These are phyloP conservation scores for Cephus cinctus DNA, from an alignment of 1,140 invertebrate species.

Conservation along the genomic window DNA sequence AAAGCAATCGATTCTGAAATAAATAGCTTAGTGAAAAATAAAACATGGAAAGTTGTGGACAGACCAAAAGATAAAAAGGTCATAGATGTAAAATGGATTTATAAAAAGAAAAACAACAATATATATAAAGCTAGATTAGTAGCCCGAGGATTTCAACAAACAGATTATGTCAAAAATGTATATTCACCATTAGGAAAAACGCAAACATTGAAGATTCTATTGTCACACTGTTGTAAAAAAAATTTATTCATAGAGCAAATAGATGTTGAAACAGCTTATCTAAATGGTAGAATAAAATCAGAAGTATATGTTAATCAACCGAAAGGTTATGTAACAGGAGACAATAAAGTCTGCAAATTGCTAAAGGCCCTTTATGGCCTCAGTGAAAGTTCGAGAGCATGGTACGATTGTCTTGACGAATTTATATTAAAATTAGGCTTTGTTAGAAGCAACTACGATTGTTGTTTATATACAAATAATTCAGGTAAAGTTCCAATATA, in stretches of 20 bases:
- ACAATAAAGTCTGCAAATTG: constrained; percentile 28
- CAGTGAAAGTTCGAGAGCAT: constrained; percentile 24
- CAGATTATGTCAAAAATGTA: constrained; percentile 26
- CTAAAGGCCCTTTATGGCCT: constrained; percentile 36
- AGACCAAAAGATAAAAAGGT: constrained; percentile 27
- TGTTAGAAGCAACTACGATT: constrained; percentile 7
- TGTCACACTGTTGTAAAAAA: constrained; percentile 29
- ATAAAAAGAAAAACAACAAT: constrained; percentile 17
- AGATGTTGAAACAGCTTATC: constrained; percentile 44
- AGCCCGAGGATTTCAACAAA: constrained; percentile 13
- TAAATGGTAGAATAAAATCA: constrained; percentile 43
- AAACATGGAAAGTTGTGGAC: constrained; percentile 35
- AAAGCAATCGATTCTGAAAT: constrained; percentile 35
- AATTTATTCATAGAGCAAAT: constrained; percentile 33
- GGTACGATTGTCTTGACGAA: constrained; percentile 23
- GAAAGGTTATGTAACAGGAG: constrained; percentile 40
- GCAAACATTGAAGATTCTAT: constrained; percentile 22
- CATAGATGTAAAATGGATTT: constrained; percentile 24
- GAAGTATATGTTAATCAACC: no score
- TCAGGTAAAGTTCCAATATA: no score
- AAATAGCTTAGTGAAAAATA: constrained; percentile 33
- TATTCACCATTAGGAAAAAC: constrained; percentile 30
- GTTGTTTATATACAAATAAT: constrained; percentile 9
- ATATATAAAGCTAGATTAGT: constrained; percentile 19
- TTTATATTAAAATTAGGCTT: constrained; percentile 9